Conservation (phyloP, 2,113 vertebrate genomes). For the Malurus elegans region DNA sequence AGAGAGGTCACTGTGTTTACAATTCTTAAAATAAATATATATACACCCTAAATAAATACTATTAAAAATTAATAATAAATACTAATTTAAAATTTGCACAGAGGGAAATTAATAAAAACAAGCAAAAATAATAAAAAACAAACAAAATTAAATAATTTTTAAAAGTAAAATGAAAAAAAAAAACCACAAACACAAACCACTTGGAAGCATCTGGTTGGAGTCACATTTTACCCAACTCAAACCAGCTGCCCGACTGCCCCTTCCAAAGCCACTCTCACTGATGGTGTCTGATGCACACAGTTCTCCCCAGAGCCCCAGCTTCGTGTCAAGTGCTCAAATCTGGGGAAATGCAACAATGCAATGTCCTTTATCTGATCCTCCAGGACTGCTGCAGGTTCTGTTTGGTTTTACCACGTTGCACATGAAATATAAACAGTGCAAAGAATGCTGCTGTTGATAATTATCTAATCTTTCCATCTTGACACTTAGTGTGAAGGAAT, state of each 20-base stretch:
- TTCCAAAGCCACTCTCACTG: neutral
- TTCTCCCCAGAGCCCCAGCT: neutral
- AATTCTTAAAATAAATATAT: neutral
- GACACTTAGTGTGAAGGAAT: neutral
- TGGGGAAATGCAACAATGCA: neutral
- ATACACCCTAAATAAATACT: neutral
- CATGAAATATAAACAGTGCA: neutral
- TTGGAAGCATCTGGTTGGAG: neutral
- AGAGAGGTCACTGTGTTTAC: neutral
- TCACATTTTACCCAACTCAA: neutral
- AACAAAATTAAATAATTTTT: too few relatives aligned
- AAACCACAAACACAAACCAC: rapidly evolving
- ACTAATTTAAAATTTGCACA: too few relatives aligned
- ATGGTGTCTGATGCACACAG: neutral
- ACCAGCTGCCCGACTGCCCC: neutral
- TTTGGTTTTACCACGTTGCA: neutral
- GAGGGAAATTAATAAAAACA: rapidly evolving
- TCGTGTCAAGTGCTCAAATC: neutral
- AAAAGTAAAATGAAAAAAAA: neutral
- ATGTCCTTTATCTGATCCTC: neutral
- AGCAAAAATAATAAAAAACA: neutral
- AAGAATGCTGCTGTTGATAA: neutral
- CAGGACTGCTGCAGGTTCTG: neutral
- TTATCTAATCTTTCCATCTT: neutral
- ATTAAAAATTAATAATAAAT: neutral